A percentile compares a stretch with the other conserved stretches of the same genome.
These are phyloP conservation scores for Nanorana parkeri DNA, from an alignment of 2,113 vertebrate species.

Conservation along the genomic window DNA sequence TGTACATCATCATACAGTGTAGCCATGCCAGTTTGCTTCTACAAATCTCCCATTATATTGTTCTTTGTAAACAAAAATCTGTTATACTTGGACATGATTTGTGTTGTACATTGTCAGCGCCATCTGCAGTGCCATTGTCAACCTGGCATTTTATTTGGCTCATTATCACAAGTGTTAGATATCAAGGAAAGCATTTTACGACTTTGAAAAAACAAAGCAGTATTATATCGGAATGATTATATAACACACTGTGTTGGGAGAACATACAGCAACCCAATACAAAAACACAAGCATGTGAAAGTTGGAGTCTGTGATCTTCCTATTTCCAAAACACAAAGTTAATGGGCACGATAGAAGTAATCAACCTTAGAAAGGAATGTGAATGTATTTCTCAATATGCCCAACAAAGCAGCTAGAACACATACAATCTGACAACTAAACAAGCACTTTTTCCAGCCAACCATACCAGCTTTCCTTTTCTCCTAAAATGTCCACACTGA, in stretches of 20 bases:
- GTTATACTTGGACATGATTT: background rate
- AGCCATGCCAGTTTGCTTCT: background rate
- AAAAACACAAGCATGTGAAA: background rate
- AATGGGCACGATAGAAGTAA: too few relatives aligned
- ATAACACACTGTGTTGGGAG: background rate
- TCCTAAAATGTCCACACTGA: too few relatives aligned
- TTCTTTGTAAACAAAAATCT: background rate
- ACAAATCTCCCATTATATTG: background rate
- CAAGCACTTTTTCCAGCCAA: too few relatives aligned
- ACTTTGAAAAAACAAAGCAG: background rate
- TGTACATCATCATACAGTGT: background rate
- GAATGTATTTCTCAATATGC: too few relatives aligned
- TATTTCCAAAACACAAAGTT: too few relatives aligned
- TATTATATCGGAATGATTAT: background rate
- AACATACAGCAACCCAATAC: background rate
- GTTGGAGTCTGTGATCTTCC: too few relatives aligned
- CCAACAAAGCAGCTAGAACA: too few relatives aligned
- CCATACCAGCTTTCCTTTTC: too few relatives aligned
- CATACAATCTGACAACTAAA: too few relatives aligned
- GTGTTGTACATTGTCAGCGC: background rate
- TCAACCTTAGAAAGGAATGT: too few relatives aligned
- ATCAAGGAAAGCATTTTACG: background rate
- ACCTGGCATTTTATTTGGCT: slow-evolving; percentile 21
- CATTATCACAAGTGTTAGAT: background rate
- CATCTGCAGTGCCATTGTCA: background rate